Percentiles rank a stretch among this genome's conserved stretches.
These are phyloP conservation scores for Acronicta leporina DNA, from an alignment of 2,888 invertebrate species.

Conservation along the genomic window DNA sequence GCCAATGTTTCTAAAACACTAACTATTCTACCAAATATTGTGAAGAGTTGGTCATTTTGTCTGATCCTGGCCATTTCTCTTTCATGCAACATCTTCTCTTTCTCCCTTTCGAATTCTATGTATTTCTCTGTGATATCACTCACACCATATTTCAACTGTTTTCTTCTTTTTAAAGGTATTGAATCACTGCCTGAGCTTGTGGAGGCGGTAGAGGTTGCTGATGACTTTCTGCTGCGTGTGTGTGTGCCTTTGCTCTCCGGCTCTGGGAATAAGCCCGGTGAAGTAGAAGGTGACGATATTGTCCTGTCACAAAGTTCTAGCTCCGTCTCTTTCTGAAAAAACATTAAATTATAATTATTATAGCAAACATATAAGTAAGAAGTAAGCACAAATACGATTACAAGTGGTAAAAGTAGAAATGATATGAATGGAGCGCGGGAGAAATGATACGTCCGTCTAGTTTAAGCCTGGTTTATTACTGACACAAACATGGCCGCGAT, in stretches of 20 bases:
- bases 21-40: constrained; percentile 46
- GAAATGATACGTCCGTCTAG: no score
- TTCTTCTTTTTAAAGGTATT: constrained; percentile 27
- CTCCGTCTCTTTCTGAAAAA: constrained; percentile 14
- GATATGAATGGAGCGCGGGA: no score
- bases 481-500: no score
- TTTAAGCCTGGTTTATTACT: no score
- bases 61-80: constrained; percentile 54
- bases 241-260: constrained; percentile 2
- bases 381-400: no score
- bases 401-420: no score
- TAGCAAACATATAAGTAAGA: no score
- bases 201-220: constrained; percentile 8
- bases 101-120: constrained; percentile 50
- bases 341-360: neutral
- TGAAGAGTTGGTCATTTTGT: constrained; percentile 48
- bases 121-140: constrained; percentile 47
- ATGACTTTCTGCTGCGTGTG: constrained; percentile 17
- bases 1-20: constrained; percentile 52
- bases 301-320: constrained; percentile 12
- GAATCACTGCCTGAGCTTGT: constrained; percentile 14
- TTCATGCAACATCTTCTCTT: constrained; percentile 49
- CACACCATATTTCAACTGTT: constrained; percentile 14
- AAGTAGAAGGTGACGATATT: constrained; percentile 11
- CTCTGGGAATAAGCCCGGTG: neutral